Percentiles rank a stretch among this genome's conserved stretches.
Conservation (phyloP, 1,140 invertebrate genomes). For the Doryteuthis pealeii region DNA sequence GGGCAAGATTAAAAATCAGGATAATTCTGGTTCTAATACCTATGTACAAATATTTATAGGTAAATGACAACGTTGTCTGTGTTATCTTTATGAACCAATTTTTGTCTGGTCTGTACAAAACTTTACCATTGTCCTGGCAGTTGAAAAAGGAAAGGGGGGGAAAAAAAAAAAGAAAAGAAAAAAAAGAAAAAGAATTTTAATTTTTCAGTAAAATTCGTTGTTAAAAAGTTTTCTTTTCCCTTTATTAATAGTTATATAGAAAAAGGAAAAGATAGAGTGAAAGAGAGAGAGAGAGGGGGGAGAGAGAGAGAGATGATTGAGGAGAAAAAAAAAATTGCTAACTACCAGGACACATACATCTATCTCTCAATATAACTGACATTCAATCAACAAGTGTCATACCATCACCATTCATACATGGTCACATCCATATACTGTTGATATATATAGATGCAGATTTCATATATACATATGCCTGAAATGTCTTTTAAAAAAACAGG, state of each 20-base stretch:
- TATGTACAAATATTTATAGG: constrained; percentile 7
- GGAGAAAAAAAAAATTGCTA: too few species aligned
- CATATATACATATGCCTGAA: too few species aligned
- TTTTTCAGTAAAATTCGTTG: constrained; percentile 3
- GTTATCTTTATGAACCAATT: constrained; percentile 8
- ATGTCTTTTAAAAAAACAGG: too few species aligned
- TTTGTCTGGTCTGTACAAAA: background rate
- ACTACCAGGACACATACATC: too few species aligned
- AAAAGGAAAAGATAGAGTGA: background rate
- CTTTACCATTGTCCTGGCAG: background rate
- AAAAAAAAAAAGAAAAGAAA: background rate
- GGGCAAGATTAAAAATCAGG: background rate
- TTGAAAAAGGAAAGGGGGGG: background rate
- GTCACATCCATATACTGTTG: too few species aligned
- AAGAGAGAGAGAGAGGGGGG: background rate
- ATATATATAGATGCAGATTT: too few species aligned
- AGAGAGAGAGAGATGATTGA: background rate
- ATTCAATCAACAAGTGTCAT: too few species aligned
- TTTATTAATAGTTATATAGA: background rate
- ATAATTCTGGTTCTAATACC: background rate
- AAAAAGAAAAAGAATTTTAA: background rate
- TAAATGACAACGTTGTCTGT: background rate
- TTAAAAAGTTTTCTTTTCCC: background rate
- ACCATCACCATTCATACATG: too few species aligned
- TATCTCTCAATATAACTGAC: too few species aligned